phyloP scores from a whole-genome alignment of 2,888 invertebrate species.

The Cryptus viduatorius region DNA sequence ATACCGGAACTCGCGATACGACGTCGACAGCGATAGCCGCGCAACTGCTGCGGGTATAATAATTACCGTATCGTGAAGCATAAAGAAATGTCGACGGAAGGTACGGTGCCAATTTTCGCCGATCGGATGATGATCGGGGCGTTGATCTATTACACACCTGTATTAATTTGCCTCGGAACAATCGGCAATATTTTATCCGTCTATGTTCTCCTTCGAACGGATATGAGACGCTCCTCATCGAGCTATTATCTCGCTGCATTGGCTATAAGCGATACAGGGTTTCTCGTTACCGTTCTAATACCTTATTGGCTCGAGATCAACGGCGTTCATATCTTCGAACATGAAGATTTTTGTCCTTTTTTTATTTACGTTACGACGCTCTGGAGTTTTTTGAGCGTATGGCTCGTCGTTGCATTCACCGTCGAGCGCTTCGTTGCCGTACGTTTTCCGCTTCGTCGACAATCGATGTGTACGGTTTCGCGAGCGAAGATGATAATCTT shows the following conservation, averaged over 20 bases:
- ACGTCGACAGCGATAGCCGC: not conserved
- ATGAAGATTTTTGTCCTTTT: slow-evolving; percentile 89
- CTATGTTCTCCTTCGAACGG: slow-evolving; percentile 90
- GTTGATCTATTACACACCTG: slow-evolving; percentile 89
- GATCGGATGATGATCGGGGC: slow-evolving; percentile 74
- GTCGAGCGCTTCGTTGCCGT: slow-evolving; percentile 94
- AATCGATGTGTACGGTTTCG: slow-evolving; percentile 90
- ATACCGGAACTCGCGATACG: not conserved
- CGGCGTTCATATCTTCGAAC: slow-evolving; percentile 87
- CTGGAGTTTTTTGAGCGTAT: slow-evolving; percentile 92
- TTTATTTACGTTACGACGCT: slow-evolving; percentile 91
- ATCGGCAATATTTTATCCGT: slow-evolving; percentile 91
- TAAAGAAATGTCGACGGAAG: not conserved
- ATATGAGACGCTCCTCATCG: slow-evolving; percentile 90
- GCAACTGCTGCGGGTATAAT: not conserved
- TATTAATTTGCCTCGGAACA: slow-evolving; percentile 89
- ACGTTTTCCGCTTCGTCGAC: slow-evolving; percentile 90
- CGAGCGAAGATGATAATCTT: slow-evolving; percentile 89
- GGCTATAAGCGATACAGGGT: slow-evolving; percentile 92
- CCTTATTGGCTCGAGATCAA: slow-evolving; percentile 89
- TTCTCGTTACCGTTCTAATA: slow-evolving; percentile 89
- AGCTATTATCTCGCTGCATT: slow-evolving; percentile 92
- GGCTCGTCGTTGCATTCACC: slow-evolving; percentile 95
- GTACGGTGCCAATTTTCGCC: slow-evolving; percentile 51
- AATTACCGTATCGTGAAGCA: not conserved